Conservation (phyloP, 2,113 vertebrate genomes). For the Proteles cristata region DNA sequence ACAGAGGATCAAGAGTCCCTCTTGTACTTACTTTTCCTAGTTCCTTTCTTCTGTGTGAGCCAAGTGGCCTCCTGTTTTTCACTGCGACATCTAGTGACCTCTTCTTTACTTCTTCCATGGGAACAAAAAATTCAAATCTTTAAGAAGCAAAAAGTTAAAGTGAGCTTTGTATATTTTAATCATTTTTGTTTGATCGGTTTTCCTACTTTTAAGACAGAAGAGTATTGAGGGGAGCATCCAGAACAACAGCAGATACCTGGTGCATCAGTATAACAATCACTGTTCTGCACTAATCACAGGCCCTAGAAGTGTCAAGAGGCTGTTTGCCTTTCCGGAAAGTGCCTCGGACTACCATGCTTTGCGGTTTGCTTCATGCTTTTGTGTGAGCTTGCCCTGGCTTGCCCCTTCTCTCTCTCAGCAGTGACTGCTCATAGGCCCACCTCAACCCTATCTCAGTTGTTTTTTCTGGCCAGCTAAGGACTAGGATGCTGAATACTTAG, state of each 20-base stretch:
- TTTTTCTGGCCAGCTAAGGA: neutral
- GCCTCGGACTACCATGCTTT: neutral
- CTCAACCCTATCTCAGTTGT: neutral
- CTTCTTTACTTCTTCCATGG: slow-evolving; percentile 89
- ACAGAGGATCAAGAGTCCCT: neutral
- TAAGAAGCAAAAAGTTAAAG: slow-evolving; percentile 49
- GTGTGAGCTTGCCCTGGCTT: neutral
- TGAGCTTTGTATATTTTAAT: slow-evolving; percentile 34
- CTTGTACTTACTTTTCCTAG: slow-evolving; percentile 91
- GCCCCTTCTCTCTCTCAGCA: neutral
- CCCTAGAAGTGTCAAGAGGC: neutral
- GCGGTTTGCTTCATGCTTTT: neutral
- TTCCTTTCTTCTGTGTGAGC: slow-evolving; percentile 93
- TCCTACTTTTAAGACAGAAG: neutral
- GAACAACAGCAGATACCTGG: neutral
- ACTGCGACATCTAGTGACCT: slow-evolving; percentile 93
- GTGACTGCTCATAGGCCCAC: neutral
- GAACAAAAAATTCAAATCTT: slow-evolving; percentile 95
- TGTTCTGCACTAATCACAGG: neutral
- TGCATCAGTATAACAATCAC: neutral
- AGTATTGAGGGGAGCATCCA: neutral
- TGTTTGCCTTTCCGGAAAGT: neutral
- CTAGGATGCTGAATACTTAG: neutral
- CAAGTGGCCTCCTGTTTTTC: slow-evolving; percentile 93
- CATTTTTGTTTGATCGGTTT: slow-evolving; percentile 5